A percentile compares a stretch with the other conserved stretches of the same genome.
phyloP scores from a whole-genome alignment of 2,113 vertebrate species.

The Silurus meridionalis region DNA sequence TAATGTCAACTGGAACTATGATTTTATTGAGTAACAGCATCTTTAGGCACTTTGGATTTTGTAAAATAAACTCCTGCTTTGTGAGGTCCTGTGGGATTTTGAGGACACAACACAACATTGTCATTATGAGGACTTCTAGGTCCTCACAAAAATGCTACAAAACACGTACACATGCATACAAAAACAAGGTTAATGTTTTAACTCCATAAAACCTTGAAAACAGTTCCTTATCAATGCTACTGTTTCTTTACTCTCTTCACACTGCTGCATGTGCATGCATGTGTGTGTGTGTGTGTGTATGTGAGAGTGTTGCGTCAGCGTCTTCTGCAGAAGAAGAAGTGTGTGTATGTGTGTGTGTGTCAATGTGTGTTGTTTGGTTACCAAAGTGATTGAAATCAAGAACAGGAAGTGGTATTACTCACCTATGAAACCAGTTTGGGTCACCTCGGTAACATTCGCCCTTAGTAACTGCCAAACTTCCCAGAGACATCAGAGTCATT shows the following conservation, averaged over 20 bases:
- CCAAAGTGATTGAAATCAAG: conserved; percentile 36
- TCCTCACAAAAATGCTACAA: background rate
- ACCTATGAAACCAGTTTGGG: conserved; percentile 94
- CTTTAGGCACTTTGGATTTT: background rate
- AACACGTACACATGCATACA: background rate
- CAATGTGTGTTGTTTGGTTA: conserved; percentile 36
- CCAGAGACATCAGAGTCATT: conserved; percentile 90
- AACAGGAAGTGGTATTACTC: conserved; percentile 32
- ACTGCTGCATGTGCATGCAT: background rate
- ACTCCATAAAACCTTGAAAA: background rate
- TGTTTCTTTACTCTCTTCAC: background rate
- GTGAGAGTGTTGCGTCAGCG: background rate
- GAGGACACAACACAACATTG: background rate
- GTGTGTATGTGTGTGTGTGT: conserved; percentile 28
- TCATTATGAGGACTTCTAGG: background rate
- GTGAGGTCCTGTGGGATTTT: background rate
- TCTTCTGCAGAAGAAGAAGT: background rate
- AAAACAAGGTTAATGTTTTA: background rate
- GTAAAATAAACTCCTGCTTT: background rate
- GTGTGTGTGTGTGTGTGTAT: background rate
- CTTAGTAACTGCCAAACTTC: conserved; percentile 91
- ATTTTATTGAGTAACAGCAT: background rate
- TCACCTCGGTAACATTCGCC: conserved; percentile 85
- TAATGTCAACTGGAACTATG: background rate
- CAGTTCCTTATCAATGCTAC: background rate